Base-by-base conservation (phyloP, 2,888 invertebrate genomes). In the Plusia festucae region DNA sequence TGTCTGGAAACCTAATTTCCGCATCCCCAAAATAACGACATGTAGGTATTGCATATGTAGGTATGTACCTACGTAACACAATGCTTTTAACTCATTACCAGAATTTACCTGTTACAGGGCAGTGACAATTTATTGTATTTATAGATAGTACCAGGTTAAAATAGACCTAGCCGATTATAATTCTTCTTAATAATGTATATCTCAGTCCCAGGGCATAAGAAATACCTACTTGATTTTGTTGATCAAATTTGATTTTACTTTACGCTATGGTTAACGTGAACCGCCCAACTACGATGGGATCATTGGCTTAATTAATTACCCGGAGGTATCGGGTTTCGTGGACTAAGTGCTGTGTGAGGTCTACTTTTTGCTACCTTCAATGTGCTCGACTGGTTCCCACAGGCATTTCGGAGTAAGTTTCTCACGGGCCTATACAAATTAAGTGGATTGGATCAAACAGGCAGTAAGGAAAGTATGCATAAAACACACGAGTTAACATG, bases 321-420 rank as follows among this genome's bases (percentile, higher is more conserved):
- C 71, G 82, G 68, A 81, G 83, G 51, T 67, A 81, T 90, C 82
- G 73, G 71, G 81, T 90, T 87, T 84, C 90, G 66, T 78, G 70
- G 70, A 71, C 70, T 74, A 51, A 73, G 67, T 74, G 64, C 75
- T 68, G 85, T 85, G 89, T 88, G 87, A 78, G 88, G 89, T 88
- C 88, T 69, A 68, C 66, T 88, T 89, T 88, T 88, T 88, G 83
- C 79, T 52, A 64, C 70, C 65, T 74, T 40, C 76, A 66, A 59
- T 63, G 62, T 71, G 70, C 65, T 66, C 76, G 60, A 53, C 51
- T 57, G 62, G 65, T 85, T 87, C 83, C 83, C 86, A 83, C 84
- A 83, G 75, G 78, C 70, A 72, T 76, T 76, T 63, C 18, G 46
- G 56, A 64, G 53, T 68, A 55, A 58, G 51, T 70, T 78, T 80